Evolutionary conservation across 2,797 vertebrate species (phyloP).

Genomic region (Anas bernieri): DNA sequence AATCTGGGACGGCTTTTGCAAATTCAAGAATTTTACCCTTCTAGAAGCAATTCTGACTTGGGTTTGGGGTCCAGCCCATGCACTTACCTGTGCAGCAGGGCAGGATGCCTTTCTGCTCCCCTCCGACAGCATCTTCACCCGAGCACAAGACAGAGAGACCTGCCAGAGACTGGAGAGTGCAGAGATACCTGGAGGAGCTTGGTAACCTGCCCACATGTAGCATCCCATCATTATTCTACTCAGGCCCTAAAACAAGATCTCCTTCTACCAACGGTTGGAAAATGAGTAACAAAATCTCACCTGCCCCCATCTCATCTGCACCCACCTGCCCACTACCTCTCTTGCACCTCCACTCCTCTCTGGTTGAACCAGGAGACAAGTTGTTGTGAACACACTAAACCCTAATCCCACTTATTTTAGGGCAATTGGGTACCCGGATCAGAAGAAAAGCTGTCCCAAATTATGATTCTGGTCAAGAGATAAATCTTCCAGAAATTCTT

Average conservation of each 20-base stretch:
- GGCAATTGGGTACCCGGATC: background rate
- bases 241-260: background rate
- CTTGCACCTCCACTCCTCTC: rapidly evolving
- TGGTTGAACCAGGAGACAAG: background rate
- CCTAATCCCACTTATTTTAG: background rate
- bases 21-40: background rate
- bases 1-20: background rate
- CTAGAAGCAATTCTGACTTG: too few relatives aligned
- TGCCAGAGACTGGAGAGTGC: background rate
- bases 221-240: background rate
- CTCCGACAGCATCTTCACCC: rapidly evolving
- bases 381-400: background rate
- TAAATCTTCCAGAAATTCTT: background rate
- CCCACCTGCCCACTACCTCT: background rate
- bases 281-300: background rate
- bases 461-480: background rate
- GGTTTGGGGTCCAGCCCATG: background rate
- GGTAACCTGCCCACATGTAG: rapidly evolving
- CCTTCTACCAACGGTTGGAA: background rate
- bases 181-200: background rate
- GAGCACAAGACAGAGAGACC: rapidly evolving
- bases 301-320: rapidly evolving
- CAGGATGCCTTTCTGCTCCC: background rate
- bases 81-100: background rate
- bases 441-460: background rate